phyloP scores from a whole-genome alignment of 1,140 invertebrate species.

The Paraescarpia echinospica region DNA sequence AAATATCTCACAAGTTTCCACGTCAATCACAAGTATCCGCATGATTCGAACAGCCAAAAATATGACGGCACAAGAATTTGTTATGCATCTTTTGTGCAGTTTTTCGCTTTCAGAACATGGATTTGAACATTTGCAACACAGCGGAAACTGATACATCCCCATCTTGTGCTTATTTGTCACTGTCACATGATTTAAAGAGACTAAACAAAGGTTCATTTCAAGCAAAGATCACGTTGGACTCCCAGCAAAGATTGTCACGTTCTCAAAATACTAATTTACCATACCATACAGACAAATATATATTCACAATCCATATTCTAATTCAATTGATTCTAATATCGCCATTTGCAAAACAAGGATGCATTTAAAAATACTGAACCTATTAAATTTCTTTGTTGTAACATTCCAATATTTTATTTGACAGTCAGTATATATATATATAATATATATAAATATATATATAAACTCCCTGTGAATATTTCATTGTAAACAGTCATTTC shows the following conservation, averaged over 20 bases:
- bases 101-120: background rate
- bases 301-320: background rate
- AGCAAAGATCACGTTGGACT: background rate
- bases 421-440: background rate
- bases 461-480: background rate
- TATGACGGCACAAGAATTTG: background rate
- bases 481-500: background rate
- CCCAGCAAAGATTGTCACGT: background rate
- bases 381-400: background rate
- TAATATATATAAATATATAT: too few species aligned
- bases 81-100: background rate
- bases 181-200: background rate
- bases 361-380: background rate
- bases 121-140: background rate
- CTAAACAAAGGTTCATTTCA: background rate
- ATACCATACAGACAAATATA: background rate
- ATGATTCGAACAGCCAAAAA: background rate
- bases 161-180: background rate
- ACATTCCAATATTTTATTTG: background rate
- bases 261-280: background rate
- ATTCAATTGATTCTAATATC: background rate
- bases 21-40: background rate
- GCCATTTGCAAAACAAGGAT: background rate
- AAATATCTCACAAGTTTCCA: background rate
- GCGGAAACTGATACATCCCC: background rate